Evolutionary conservation across 2,888 invertebrate genomes (phyloP).

Genomic region (Vannuccia rotundouncinata): DNA sequence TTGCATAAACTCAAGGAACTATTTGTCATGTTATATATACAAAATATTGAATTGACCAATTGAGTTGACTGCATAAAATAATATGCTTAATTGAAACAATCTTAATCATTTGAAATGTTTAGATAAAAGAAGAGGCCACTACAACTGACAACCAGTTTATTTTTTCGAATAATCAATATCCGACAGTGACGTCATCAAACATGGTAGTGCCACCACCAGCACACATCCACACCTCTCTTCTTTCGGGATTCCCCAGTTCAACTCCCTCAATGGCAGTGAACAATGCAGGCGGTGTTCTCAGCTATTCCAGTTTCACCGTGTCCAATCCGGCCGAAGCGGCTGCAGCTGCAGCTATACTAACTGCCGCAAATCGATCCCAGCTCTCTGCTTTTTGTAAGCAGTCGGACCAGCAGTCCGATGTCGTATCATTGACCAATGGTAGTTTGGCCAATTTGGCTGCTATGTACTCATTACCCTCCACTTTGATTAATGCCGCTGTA

Average conservation of each 20-base stretch:
- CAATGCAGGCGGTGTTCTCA: not conserved
- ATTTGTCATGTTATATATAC: no score
- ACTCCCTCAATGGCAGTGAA: not conserved
- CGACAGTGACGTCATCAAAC: not conserved
- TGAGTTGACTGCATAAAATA: no score
- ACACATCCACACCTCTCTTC: not conserved
- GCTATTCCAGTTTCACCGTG: conserved; percentile 4
- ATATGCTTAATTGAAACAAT: not conserved
- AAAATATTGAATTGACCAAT: no score
- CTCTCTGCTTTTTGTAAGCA: not conserved
- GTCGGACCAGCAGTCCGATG: not conserved
- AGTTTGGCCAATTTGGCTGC: conserved; percentile 7
- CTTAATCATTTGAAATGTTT: not conserved
- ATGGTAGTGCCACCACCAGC: not conserved
- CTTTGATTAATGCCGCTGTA: not conserved
- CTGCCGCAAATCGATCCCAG: not conserved
- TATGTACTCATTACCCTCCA: not conserved
- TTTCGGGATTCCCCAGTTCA: not conserved
- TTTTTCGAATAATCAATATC: not conserved
- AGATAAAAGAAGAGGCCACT: not conserved
- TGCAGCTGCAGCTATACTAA: not conserved
- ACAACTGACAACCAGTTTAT: not conserved
- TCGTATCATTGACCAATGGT: not conserved
- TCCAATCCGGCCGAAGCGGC: not conserved
- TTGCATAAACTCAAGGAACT: no score